Conservation (phyloP, 1,140 invertebrate genomes). For the Drosophila busckii region DNA sequence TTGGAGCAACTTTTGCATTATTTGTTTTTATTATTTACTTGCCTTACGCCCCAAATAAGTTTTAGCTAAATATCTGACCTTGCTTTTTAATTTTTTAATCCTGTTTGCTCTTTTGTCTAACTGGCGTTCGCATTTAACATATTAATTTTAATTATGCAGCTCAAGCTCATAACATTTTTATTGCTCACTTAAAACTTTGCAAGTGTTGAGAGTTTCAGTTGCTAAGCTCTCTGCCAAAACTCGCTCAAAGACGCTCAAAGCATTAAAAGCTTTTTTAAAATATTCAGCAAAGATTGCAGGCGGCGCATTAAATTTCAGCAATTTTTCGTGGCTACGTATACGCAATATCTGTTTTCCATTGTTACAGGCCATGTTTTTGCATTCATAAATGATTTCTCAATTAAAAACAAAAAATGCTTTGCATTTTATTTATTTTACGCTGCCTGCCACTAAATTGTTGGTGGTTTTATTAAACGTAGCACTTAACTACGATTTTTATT, state of each 20-base stretch:
- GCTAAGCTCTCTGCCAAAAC: constrained; percentile 1
- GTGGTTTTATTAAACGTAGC: constrained; percentile 12
- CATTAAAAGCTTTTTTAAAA: constrained; percentile 1
- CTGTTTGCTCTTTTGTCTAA: constrained; percentile 6
- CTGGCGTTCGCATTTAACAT: constrained; percentile 17
- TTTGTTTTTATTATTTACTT: no score
- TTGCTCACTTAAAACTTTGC: constrained; percentile 53
- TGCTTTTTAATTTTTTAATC: constrained; percentile 4
- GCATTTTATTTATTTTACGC: not conserved
- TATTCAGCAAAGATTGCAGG: no score
- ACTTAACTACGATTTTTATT: constrained; percentile 10
- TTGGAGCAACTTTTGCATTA: no score
- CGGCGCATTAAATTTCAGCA: no score
- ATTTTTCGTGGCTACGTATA: no score
- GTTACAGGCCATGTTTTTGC: constrained; percentile 12
- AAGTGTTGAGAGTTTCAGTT: constrained; percentile 6
- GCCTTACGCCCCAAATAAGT: no score
- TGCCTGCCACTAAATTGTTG: constrained; percentile 21
- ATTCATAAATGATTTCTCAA: constrained; percentile 20
- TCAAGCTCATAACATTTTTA: constrained; percentile 53
- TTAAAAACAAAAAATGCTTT: constrained; percentile 19
- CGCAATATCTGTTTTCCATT: not conserved
- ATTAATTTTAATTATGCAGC: constrained; percentile 55
- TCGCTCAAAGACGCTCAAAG: not conserved
- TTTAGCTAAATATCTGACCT: no score